Evolutionary conservation across 2,888 invertebrate genomes (phyloP).

Genomic region (Apotomis turbidana): DNA sequence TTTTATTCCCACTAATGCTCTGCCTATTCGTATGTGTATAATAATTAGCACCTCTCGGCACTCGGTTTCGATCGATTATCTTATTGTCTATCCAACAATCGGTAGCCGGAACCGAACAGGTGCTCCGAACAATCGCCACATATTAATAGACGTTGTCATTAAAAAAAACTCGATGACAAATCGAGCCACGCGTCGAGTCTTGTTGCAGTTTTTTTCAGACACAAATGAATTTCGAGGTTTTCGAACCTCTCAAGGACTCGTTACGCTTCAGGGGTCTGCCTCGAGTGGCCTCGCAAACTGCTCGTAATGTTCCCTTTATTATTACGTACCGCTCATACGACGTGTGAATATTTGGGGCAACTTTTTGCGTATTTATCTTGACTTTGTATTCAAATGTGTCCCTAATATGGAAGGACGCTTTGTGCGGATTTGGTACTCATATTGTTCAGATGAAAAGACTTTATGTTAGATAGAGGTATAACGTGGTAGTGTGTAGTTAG

Average conservation of each 20-base stretch:
- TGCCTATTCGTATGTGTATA: neutral
- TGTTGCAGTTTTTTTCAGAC: constrained; percentile 64
- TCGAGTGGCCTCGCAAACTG: constrained; percentile 42
- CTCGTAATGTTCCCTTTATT: constrained; percentile 26
- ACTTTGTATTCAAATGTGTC: constrained; percentile 9
- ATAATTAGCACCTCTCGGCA: constrained; percentile 19
- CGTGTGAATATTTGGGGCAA: constrained; percentile 12
- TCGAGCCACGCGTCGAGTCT: constrained; percentile 58
- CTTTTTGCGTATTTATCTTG: neutral
- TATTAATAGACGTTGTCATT: constrained; percentile 63
- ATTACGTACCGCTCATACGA: constrained; percentile 11
- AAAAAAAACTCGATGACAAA: constrained; percentile 77
- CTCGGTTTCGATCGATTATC: constrained; percentile 24
- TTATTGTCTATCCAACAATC: constrained; percentile 19
- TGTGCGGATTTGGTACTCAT: no score
- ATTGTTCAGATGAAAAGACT: no score
- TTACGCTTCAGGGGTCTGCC: constrained; percentile 70
- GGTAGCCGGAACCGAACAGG: constrained; percentile 31
- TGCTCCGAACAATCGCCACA: constrained; percentile 41
- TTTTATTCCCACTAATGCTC: no score
- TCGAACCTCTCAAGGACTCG: constrained; percentile 76
- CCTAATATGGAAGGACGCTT: neutral
- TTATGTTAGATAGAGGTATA: no score
- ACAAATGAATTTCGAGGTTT: constrained; percentile 70
- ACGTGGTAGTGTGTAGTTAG: no score